Conservation (phyloP, 2,888 invertebrate genomes). For the Agrilus mali region DNA sequence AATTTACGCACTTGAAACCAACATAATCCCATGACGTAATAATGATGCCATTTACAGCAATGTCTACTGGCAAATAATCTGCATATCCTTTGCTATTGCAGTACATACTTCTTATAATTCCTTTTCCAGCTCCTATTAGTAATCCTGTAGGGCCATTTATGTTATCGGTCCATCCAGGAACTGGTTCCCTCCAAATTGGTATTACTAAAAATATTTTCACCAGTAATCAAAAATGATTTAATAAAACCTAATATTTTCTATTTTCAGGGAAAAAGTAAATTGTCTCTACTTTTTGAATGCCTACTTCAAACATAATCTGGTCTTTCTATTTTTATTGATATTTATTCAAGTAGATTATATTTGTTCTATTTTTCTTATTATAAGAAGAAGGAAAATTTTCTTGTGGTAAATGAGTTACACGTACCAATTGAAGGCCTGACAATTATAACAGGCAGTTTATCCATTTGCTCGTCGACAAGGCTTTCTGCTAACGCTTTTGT, state of each 20-base stretch:
- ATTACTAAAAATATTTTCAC: slow-evolving; percentile 44
- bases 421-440: slow-evolving; percentile 75
- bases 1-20: slow-evolving; percentile 35
- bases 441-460: slow-evolving; percentile 64
- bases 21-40: slow-evolving; percentile 39
- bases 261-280: too few species aligned
- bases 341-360: too few species aligned
- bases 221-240: too few species aligned
- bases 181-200: slow-evolving; percentile 72
- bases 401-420: slow-evolving; percentile 10
- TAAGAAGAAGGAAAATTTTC: too few species aligned
- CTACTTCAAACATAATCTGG: too few species aligned
- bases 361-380: too few species aligned
- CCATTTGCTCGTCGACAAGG: slow-evolving; percentile 65
- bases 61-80: slow-evolving; percentile 69
- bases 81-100: slow-evolving; percentile 67
- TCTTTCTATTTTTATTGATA: too few species aligned
- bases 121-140: slow-evolving; percentile 73
- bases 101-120: slow-evolving; percentile 77
- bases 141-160: slow-evolving; percentile 86
- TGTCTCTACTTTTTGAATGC: too few species aligned
- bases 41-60: slow-evolving; percentile 56
- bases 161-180: slow-evolving; percentile 88
- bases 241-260: too few species aligned
- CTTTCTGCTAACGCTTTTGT: slow-evolving; percentile 87